Conservation (phyloP, 64 coral and sea anemone species). For the Montipora capricornis region DNA sequence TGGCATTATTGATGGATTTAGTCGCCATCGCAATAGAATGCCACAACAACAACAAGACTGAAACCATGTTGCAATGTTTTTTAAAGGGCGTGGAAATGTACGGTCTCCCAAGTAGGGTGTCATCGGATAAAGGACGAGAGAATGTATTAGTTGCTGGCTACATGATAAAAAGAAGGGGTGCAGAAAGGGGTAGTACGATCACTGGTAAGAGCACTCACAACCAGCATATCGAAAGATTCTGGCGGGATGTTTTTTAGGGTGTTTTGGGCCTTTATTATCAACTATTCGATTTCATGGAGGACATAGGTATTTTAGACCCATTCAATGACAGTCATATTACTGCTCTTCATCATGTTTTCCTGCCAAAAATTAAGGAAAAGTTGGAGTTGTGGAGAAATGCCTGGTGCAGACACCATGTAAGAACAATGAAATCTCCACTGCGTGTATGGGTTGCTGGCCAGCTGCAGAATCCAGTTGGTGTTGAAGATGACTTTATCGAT, state of each 20-base stretch:
- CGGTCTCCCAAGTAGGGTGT: constrained; percentile 31
- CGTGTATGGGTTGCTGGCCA: not conserved
- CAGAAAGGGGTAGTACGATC: constrained; percentile 4
- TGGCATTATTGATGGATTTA: constrained; percentile 40
- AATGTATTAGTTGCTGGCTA: constrained; percentile 22
- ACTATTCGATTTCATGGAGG: not conserved
- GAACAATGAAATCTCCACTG: not conserved
- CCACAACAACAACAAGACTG: constrained; percentile 16
- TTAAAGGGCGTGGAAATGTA: not conserved
- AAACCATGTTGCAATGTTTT: constrained; percentile 8
- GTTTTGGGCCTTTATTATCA: not conserved
- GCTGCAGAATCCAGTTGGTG: not conserved
- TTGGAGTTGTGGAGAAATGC: not conserved
- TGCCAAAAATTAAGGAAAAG: constrained; percentile 1
- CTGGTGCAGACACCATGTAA: not conserved
- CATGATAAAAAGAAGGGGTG: not conserved
- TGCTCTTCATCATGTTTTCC: not conserved
- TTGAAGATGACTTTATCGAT: not conserved
- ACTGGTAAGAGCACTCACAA: constrained; percentile 40
- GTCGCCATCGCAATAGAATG: not conserved
- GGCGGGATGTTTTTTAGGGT: constrained; percentile 47
- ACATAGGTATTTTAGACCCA: not conserved
- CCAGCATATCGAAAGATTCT: constrained; percentile 44
- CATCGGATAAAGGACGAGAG: constrained; percentile 4
- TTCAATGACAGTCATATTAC: not conserved